Base-by-base conservation (phyloP, 2,888 invertebrate species). In the Cosmia trapezina region DNA sequence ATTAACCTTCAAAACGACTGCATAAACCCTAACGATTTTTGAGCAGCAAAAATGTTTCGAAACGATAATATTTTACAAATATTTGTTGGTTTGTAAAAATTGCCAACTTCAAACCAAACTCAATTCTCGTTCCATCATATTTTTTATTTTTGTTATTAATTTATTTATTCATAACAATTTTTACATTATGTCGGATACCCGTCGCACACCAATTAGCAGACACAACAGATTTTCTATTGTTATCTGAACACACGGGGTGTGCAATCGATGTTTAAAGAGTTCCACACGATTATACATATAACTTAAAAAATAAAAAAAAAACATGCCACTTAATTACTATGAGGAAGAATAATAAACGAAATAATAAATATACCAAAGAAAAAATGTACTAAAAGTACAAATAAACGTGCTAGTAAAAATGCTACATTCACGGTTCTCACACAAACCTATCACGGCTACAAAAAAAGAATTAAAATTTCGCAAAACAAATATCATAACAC, bases 401-500 rank as follows among this genome's bases (percentile, higher is more conserved):
- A 12, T 51, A 60, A 3, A 33, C 17, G 22, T 70, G 78, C 54
- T 67, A 82, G 70, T 63, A 56, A 64, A 69, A 81, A 53, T 64
- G 28, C 47, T 49, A 53, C 64, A 57, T 19, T 33, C 49, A 67
- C 33, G 12, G n/a, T 67, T 57, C 83, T 43, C 67, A 59, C 56
- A 78, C 60, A 56, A 47, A 37, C 65, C 41, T 51, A 72, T 78
- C 22, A 45, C 12, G 60, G n/a, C 64, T 66, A 41, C 12, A 47
- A 69, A 80, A 83, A 80, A 80, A 68, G n/a, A 41, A 67, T 45
- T 11, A 64, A 81, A 84, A 82, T 63, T 37, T 82, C 53, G 57
- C 62, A 62, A 76, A 86, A 76, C 60, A 78, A 78, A 82, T 57
- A 74, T 73, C 22, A 70, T 67, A 76, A 81, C 78, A 59, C 61